Conservation (phyloP, 2,113 vertebrate species). For the Apodemus sylvaticus region DNA sequence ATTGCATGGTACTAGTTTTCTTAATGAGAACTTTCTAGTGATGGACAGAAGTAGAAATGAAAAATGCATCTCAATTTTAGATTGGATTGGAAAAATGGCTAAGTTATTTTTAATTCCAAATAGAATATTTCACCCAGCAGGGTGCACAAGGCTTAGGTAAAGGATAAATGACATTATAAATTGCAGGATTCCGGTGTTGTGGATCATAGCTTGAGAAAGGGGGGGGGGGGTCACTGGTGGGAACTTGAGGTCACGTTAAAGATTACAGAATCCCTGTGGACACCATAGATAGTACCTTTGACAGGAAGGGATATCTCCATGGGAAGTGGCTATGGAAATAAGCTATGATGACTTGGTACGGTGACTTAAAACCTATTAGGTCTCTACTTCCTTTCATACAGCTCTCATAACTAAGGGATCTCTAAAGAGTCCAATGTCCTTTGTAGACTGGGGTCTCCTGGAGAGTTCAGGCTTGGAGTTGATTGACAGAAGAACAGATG, state of each 20-base stretch:
- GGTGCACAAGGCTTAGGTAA: not conserved
- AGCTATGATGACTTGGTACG: not conserved
- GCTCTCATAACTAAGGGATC: not conserved
- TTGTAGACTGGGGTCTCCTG: not conserved
- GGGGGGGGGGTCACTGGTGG: too few relatives aligned
- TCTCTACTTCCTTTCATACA: not conserved
- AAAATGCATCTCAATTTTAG: slow-evolving; percentile 5
- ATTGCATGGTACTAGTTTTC: not conserved
- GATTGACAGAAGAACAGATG: not conserved
- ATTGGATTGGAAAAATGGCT: not conserved
- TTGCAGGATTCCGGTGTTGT: not conserved
- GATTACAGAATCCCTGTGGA: not conserved
- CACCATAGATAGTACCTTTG: not conserved
- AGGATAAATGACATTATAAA: not conserved
- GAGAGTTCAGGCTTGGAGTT: not conserved
- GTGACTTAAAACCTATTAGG: not conserved
- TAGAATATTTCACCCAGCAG: not conserved
- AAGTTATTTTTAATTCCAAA: slow-evolving; percentile 12
- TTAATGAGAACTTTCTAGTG: not conserved
- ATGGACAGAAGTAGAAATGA: not conserved
- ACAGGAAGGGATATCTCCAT: not conserved
- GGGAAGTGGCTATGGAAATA: not conserved
- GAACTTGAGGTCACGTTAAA: not conserved
- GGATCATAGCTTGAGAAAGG: not conserved
- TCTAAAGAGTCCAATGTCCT: not conserved